Conservation (phyloP, 2,888 invertebrate species). For the Charanyca ferruginea region DNA sequence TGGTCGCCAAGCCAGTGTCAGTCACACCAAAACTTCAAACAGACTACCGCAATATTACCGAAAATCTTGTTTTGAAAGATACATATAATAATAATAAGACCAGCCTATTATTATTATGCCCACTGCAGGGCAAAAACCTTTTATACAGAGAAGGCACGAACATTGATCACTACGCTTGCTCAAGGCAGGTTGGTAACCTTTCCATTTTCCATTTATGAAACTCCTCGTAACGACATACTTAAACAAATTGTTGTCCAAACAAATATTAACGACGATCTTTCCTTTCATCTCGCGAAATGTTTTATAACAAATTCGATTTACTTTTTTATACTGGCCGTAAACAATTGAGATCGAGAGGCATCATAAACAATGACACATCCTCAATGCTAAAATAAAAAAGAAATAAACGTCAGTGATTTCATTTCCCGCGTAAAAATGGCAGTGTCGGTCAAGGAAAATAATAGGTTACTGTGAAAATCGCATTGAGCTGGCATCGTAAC, state of each 20-base stretch:
- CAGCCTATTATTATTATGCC: no score
- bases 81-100: no score
- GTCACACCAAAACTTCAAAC: no score
- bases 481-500: slow-evolving; percentile 39
- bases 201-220: not conserved
- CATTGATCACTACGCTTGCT: no score
- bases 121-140: no score
- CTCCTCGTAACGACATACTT: not conserved
- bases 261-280: slow-evolving; percentile 27
- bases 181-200: no score
- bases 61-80: no score
- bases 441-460: slow-evolving; percentile 29
- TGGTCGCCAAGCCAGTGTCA: no score
- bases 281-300: not conserved
- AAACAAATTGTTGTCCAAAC: not conserved
- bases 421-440: slow-evolving; percentile 33
- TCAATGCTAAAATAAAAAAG: slow-evolving; percentile 1
- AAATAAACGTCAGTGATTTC: slow-evolving; percentile 1
- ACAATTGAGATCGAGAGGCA: no score
- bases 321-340: slow-evolving; percentile 3
- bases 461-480: slow-evolving; percentile 35
- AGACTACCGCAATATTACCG: no score
- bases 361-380: not conserved
- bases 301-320: slow-evolving; percentile 13
- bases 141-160: no score